A percentile compares a stretch with the other conserved stretches of the same genome.
These are phyloP conservation scores for Lasioglossum lativentre DNA, from an alignment of 2,888 invertebrate genomes.

Conservation along the genomic window DNA sequence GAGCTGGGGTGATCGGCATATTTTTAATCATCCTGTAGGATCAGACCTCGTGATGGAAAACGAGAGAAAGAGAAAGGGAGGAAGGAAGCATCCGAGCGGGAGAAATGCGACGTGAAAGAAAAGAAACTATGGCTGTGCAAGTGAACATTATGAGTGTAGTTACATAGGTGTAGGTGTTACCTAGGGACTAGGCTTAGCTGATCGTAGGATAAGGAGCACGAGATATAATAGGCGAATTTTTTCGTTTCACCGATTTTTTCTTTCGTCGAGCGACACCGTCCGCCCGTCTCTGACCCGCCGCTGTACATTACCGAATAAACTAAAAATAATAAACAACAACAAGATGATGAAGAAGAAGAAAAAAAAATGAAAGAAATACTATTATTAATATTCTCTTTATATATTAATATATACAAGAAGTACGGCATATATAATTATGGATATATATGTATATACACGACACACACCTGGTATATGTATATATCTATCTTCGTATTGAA, in stretches of 20 bases:
- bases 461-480: constrained; percentile 72
- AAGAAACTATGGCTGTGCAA: constrained; percentile 84
- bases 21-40: not conserved
- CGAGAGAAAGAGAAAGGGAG: too few relatives aligned
- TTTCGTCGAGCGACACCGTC: constrained; percentile 72
- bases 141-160: constrained; percentile 84
- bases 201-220: constrained; percentile 78
- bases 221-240: constrained; percentile 68
- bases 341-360: constrained; percentile 38
- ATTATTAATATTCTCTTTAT: constrained; percentile 83
- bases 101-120: constrained; percentile 70
- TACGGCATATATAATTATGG: constrained; percentile 73
- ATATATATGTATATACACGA: constrained; percentile 79
- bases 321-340: not conserved
- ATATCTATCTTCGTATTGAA: constrained; percentile 71
- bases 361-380: constrained; percentile 74
- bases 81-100: too few relatives aligned
- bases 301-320: constrained; percentile 81
- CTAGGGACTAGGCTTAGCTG: constrained; percentile 82
- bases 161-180: constrained; percentile 83
- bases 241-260: constrained; percentile 63
- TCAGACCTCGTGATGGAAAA: too few relatives aligned
- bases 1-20: not conserved
- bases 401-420: constrained; percentile 80
- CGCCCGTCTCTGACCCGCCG: constrained; percentile 55